Conservation (phyloP, 2,797 vertebrate species). For the Lepilemur ruficaudatus region DNA sequence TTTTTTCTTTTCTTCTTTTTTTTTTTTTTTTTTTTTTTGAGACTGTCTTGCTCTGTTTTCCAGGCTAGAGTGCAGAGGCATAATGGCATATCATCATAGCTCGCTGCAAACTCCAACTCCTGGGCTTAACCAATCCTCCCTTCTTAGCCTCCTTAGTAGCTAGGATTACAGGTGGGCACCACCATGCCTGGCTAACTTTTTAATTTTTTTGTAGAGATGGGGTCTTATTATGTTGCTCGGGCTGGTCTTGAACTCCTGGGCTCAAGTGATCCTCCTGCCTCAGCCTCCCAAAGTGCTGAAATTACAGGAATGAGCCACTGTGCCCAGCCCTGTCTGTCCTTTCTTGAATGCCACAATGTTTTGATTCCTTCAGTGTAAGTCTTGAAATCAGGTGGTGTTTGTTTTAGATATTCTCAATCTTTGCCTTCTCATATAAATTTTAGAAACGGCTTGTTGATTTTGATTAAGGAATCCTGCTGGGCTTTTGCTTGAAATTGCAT, state of each 20-base stretch:
- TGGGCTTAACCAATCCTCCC: not conserved
- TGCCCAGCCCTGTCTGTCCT: not conserved
- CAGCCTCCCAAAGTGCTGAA: not conserved
- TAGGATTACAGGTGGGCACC: not conserved
- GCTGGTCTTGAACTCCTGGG: not conserved
- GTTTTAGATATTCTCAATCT: not conserved
- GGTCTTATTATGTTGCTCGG: not conserved
- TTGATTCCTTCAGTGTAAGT: not conserved
- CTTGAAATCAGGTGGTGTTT: not conserved
- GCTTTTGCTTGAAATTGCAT: not conserved
- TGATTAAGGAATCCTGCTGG: not conserved
- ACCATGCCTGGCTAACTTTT: not conserved
- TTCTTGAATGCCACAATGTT: not conserved
- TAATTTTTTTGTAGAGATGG: not conserved
- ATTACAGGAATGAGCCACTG: not conserved
- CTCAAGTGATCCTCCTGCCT: not conserved
- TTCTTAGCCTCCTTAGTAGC: not conserved
- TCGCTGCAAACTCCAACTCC: not conserved
- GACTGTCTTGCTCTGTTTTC: too few species aligned
- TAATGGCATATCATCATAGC: not conserved
- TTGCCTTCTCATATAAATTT: not conserved
- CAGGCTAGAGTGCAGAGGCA: too few species aligned
- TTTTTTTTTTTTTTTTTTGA: too few species aligned
- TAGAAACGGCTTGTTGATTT: not conserved
- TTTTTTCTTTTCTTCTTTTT: not conserved